Percentiles rank a stretch among this genome's conserved stretches.
phyloP scores from a whole-genome alignment of 2,888 invertebrate species.

The Strigamia crassipes region DNA sequence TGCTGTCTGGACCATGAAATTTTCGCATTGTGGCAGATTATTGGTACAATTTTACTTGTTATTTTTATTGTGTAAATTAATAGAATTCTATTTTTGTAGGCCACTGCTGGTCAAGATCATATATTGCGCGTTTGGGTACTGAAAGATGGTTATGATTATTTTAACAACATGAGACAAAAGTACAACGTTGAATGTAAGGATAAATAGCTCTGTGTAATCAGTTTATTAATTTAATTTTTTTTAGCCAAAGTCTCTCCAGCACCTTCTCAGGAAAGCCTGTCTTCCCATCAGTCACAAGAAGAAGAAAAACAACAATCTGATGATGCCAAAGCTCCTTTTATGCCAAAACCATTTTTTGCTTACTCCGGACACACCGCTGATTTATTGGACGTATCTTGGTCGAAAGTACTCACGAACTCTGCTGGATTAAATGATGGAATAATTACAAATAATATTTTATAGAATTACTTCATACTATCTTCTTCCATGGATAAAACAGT shows the following conservation, averaged over 20 bases:
- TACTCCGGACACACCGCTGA: slow-evolving; percentile 96
- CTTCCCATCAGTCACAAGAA: slow-evolving; percentile 70
- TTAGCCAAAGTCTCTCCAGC: slow-evolving; percentile 72
- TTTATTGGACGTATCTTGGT: slow-evolving; percentile 96
- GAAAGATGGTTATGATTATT: slow-evolving; percentile 84
- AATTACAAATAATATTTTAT: slow-evolving; percentile 53
- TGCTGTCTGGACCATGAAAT: slow-evolving; percentile 99
- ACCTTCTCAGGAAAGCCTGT: slow-evolving; percentile 88
- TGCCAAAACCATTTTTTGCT: slow-evolving; percentile 86
- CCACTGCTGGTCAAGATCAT: slow-evolving; percentile 96
- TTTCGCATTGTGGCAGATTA: slow-evolving; percentile 91
- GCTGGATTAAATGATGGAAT: background rate
- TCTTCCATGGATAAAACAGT: slow-evolving; percentile 99
- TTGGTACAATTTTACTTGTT: slow-evolving; percentile 60
- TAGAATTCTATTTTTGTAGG: slow-evolving; percentile 58
- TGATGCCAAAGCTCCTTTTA: slow-evolving; percentile 70
- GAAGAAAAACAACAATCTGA: slow-evolving; percentile 60
- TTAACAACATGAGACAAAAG: slow-evolving; percentile 94
- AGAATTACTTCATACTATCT: slow-evolving; percentile 94
- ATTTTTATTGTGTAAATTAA: background rate
- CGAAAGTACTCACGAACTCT: slow-evolving; percentile 66
- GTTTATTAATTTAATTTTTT: slow-evolving; percentile 39
- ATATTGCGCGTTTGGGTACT: slow-evolving; percentile 94
- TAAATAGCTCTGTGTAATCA: background rate
- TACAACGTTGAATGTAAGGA: slow-evolving; percentile 73